These are phyloP conservation scores for Micropoecilia bifurca DNA, from an alignment of 2,797 vertebrate species.

Conservation along the genomic window DNA sequence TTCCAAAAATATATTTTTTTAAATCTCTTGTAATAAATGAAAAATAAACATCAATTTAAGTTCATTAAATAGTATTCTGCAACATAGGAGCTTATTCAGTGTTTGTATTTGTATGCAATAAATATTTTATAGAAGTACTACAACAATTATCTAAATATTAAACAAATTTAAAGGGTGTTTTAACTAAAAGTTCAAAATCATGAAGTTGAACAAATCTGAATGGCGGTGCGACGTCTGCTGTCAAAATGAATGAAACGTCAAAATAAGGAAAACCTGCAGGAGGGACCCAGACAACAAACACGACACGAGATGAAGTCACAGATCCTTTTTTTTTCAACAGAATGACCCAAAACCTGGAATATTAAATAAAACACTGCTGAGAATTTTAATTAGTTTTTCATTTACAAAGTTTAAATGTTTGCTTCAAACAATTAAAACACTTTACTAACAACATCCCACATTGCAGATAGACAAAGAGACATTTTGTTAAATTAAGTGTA, in stretches of 20 bases:
- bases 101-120: background rate
- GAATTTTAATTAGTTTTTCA: conserved; percentile 3
- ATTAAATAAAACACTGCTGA: conserved; percentile 3
- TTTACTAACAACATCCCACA: background rate
- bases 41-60: background rate
- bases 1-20: background rate
- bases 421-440: conserved; percentile 10
- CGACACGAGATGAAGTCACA: background rate
- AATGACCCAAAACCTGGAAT: background rate
- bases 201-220: background rate
- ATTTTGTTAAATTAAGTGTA: background rate
- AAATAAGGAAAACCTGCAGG: conserved; percentile 13
- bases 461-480: background rate
- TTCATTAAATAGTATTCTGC: background rate
- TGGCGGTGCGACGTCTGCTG: conserved; percentile 39
- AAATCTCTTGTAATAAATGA: background rate
- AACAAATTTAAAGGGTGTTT: background rate
- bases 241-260: conserved; percentile 66
- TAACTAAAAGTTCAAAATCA: background rate
- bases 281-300: conserved; percentile 5
- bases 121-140: background rate
- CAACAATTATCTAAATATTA: background rate
- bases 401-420: background rate
- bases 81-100: background rate
- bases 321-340: background rate